Evolutionary conservation across 2,888 invertebrate species (phyloP).

Genomic region (Habrosyne pyritoides): DNA sequence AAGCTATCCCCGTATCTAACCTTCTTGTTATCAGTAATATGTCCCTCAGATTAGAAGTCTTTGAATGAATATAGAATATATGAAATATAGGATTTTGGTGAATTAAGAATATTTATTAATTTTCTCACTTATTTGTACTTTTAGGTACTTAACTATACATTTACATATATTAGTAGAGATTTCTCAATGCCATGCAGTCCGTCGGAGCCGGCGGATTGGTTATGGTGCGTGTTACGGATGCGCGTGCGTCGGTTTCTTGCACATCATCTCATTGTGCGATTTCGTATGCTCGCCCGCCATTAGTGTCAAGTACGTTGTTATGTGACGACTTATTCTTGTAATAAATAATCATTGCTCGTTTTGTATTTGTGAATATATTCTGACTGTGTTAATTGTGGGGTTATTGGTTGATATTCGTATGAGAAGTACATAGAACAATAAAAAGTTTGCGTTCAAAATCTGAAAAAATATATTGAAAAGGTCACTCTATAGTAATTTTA

Average conservation of each 20-base stretch:
- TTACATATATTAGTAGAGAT: neutral
- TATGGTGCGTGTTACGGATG: slow-evolving; percentile 29
- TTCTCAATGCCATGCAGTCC: neutral
- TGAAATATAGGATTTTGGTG: too few relatives aligned
- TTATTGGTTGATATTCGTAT: neutral
- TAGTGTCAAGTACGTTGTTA: slow-evolving; percentile 62
- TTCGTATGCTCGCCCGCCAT: slow-evolving; percentile 65
- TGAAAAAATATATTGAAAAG: too few relatives aligned
- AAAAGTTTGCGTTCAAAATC: too few relatives aligned
- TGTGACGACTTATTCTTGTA: slow-evolving; percentile 50
- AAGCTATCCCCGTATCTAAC: too few relatives aligned
- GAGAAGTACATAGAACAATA: too few relatives aligned
- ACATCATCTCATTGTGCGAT: slow-evolving; percentile 64
- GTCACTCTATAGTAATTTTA: too few relatives aligned
- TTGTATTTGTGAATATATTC: slow-evolving; percentile 41
- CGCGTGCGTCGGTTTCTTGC: slow-evolving; percentile 39
- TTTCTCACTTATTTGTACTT: slow-evolving; percentile 14
- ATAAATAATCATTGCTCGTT: slow-evolving; percentile 22
- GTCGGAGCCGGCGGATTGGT: slow-evolving; percentile 9
- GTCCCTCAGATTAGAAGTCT: too few relatives aligned
- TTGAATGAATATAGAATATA: too few relatives aligned
- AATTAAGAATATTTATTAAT: too few relatives aligned
- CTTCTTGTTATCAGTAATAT: too few relatives aligned
- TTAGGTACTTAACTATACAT: too few relatives aligned
- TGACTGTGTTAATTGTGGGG: slow-evolving; percentile 24